phyloP scores from a whole-genome alignment of 2,113 vertebrate genomes.

The Ancistrus triradiatus region DNA sequence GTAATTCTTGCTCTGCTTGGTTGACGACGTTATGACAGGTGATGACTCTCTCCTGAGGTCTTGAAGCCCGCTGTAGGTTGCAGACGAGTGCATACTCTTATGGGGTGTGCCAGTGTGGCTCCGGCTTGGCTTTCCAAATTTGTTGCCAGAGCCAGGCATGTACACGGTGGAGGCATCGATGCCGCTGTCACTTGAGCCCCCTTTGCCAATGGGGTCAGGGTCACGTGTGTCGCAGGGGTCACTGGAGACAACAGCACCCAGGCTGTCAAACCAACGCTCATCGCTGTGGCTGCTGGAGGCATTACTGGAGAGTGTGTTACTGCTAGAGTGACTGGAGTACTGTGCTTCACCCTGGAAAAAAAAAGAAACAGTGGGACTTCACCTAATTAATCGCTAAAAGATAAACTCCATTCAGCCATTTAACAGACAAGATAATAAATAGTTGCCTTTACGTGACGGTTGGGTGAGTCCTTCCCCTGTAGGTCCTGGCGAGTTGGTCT shows the following conservation, averaged over 20 bases:
- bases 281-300: slow-evolving; percentile 90
- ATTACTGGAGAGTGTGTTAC: slow-evolving; percentile 87
- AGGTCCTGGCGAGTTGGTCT: slow-evolving; percentile 73
- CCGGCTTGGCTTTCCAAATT: slow-evolving; percentile 56
- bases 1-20: slow-evolving; percentile 75
- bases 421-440: no score
- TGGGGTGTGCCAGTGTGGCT: slow-evolving; percentile 45
- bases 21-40: slow-evolving; percentile 47
- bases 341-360: slow-evolving; percentile 75
- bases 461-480: slow-evolving; percentile 81
- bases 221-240: slow-evolving; percentile 68
- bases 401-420: no score
- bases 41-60: slow-evolving; percentile 77
- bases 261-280: slow-evolving; percentile 83
- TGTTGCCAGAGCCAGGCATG: slow-evolving; percentile 63
- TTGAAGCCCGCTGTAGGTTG: slow-evolving; percentile 59
- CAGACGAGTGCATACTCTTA: slow-evolving; percentile 65
- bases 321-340: slow-evolving; percentile 93
- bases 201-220: slow-evolving; percentile 74
- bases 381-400: no score
- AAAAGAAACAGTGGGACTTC: neutral
- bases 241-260: slow-evolving; percentile 42
- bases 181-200: slow-evolving; percentile 84
- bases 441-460: slow-evolving; percentile 81
- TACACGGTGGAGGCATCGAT: slow-evolving; percentile 80